These are phyloP conservation scores for Euplexia lucipara DNA, from an alignment of 2,888 invertebrate species.

Conservation along the genomic window DNA sequence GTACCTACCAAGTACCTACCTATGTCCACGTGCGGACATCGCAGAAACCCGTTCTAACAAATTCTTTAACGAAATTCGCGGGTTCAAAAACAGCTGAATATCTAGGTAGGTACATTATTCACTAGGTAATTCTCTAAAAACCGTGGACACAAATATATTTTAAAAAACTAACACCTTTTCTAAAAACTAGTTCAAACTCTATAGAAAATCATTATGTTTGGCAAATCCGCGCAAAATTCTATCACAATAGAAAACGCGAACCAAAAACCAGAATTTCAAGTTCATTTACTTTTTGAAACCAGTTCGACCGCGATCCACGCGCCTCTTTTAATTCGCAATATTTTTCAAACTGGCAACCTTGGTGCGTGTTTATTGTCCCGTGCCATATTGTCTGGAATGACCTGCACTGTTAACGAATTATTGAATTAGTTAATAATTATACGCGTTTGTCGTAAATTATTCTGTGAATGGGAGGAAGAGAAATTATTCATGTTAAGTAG, in stretches of 20 bases:
- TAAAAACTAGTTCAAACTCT: constrained; percentile 77
- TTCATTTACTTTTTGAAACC: constrained; percentile 76
- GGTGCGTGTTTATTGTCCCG: constrained; percentile 71
- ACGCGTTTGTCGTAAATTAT: constrained; percentile 74
- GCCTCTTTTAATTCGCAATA: constrained; percentile 85
- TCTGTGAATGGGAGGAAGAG: constrained; percentile 42
- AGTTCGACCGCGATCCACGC: constrained; percentile 86
- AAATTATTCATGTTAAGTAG: constrained; percentile 60
- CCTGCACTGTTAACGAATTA: constrained; percentile 84
- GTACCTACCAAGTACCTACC: background rate
- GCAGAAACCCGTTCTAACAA: constrained; percentile 18
- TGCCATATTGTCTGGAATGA: constrained; percentile 84
- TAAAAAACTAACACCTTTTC: constrained; percentile 62
- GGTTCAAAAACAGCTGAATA: constrained; percentile 40
- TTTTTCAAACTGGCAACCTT: constrained; percentile 76
- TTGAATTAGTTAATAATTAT: constrained; percentile 87
- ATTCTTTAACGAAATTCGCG: constrained; percentile 10
- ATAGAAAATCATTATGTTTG: constrained; percentile 85
- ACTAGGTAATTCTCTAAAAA: constrained; percentile 42
- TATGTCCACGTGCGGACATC: background rate
- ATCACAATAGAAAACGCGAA: constrained; percentile 66
- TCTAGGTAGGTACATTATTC: constrained; percentile 38
- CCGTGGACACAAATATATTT: constrained; percentile 35
- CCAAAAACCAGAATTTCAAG: constrained; percentile 83
- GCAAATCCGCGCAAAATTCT: constrained; percentile 83